Base-by-base conservation (phyloP, 2,888 invertebrate species). In the Tenodera sinensis region DNA sequence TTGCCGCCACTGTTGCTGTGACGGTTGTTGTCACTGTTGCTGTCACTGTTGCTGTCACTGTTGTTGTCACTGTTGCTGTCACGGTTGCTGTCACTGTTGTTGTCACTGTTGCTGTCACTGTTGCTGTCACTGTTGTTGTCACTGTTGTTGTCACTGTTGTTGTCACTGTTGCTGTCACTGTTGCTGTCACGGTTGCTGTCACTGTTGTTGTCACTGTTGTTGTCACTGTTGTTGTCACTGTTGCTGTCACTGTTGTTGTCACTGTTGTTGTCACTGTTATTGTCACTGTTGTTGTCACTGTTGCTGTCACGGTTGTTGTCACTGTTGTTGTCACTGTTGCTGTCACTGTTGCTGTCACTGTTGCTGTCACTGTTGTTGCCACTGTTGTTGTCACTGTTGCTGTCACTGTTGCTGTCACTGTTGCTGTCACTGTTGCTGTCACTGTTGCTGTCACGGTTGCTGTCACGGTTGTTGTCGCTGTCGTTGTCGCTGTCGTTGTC, bases 131-230 rank as follows among this genome's bases (percentile, higher is more conserved):
- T 86, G 25, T 87, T 82, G 12, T 86, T 87, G 28, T 86, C 86
- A n/a, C 86, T 87, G 86, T 84, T 54, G 15, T 86, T 87, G 15
- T 86, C 86, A 8, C 86, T 71, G 82, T 82, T 82, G 20, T 82
- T 87, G 86, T 84, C 84, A 20, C 89, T 87, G 71, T 82, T 83
- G 28, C 89, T 88, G 30, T 86, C 86, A 15, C 89, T 89, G 83
- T 84, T 42, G 9, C 83, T 30, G 4, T 86, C 87, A 7, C 87
- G 28, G 82, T 86, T 71, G 84, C 84, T 6, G 82, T 87, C 30
- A 1, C 86, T 81, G 34, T 87, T 83, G 3, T 82, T 81, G 15
- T 89, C 89, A 1, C 81, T 87, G 20, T 28, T 30, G 28, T 34
- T 89, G 85, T 34, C 85, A 28, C 30, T 34, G 28, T 85, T 28